phyloP scores from a whole-genome alignment of 2,888 invertebrate genomes.

The Aphelenchoides bicaudatus region DNA sequence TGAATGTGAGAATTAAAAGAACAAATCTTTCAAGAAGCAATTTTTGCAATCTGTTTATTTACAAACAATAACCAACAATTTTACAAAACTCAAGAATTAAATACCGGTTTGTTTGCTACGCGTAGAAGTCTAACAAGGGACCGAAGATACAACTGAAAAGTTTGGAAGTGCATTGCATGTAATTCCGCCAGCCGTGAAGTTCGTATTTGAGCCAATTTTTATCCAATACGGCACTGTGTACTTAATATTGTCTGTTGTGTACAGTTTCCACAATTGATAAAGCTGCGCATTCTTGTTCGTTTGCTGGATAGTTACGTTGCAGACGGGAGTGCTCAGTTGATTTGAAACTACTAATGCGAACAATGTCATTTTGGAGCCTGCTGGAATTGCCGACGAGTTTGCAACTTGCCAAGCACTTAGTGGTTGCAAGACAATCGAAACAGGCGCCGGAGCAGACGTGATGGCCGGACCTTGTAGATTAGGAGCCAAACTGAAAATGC shows the following conservation, averaged over 20 bases:
- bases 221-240: neutral
- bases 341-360: neutral
- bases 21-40: too few relatives aligned
- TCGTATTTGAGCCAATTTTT: neutral
- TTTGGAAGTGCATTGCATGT: neutral
- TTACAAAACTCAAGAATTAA: too few relatives aligned
- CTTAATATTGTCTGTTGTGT: neutral
- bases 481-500: too few relatives aligned
- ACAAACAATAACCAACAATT: too few relatives aligned
- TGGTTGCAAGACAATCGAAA: too few relatives aligned
- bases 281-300: neutral
- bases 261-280: slow-evolving; percentile 9
- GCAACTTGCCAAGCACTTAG: too few relatives aligned
- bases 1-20: too few relatives aligned
- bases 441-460: too few relatives aligned
- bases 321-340: neutral
- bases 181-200: slow-evolving; percentile 2
- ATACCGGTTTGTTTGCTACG: too few relatives aligned
- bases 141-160: neutral
- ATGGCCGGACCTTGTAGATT: too few relatives aligned
- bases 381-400: too few relatives aligned
- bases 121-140: too few relatives aligned
- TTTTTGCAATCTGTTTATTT: neutral
- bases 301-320: neutral
- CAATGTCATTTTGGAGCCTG: slow-evolving; percentile 2